Evolutionary conservation across 2,888 invertebrate species (phyloP).

Genomic region (Pilophorus perplexus): DNA sequence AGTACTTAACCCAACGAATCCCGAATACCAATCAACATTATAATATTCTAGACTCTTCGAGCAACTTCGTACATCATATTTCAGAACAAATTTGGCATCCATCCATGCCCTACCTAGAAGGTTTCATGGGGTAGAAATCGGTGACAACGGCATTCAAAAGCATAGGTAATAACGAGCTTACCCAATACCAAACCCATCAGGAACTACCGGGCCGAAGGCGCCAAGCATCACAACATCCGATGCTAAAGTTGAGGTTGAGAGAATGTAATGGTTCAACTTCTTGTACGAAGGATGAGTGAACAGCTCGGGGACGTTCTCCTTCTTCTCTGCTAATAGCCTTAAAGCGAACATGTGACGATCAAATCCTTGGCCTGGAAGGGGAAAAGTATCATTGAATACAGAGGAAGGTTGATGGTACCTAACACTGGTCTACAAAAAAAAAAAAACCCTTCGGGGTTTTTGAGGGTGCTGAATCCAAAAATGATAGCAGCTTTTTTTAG

Average conservation of each 20-base stretch:
- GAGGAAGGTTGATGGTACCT: too few species aligned
- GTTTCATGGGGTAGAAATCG: too few species aligned
- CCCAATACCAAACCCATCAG: conserved; percentile 90
- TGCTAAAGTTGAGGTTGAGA: conserved; percentile 92
- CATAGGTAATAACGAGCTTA: conserved; percentile 55
- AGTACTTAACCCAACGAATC: too few species aligned
- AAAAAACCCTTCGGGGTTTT: too few species aligned
- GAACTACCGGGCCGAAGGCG: conserved; percentile 89
- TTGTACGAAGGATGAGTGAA: conserved; percentile 75
- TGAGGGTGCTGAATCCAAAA: too few species aligned
- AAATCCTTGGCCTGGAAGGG: conserved; percentile 77
- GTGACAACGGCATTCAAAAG: too few species aligned
- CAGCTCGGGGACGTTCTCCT: conserved; percentile 61
- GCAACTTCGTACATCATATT: too few species aligned
- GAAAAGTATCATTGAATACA: conserved; percentile 7
- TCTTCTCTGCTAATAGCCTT: conserved; percentile 66
- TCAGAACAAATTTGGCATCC: too few species aligned
- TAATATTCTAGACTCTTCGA: too few species aligned
- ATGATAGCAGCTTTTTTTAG: too few species aligned
- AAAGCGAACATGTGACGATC: conserved; percentile 93
- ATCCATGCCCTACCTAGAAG: too few species aligned
- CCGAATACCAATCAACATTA: too few species aligned
- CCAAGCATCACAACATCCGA: conserved; percentile 83
- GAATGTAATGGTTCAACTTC: conserved; percentile 78
- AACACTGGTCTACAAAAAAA: neutral